These are phyloP conservation scores for Cyclura pinguis DNA, from an alignment of 2,797 vertebrate genomes.

Conservation along the genomic window DNA sequence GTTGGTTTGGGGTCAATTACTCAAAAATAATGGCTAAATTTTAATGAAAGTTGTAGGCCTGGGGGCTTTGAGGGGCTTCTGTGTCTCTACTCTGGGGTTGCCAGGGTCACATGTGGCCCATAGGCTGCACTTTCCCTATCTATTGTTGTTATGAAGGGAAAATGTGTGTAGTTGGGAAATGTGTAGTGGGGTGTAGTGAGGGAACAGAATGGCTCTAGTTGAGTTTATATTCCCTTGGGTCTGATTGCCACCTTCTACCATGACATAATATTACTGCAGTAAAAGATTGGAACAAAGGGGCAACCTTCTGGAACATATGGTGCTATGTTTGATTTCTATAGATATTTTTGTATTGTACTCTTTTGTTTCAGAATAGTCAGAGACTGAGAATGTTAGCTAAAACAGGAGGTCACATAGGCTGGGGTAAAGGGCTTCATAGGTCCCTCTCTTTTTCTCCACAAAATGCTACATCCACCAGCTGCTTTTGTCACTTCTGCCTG, in stretches of 20 bases:
- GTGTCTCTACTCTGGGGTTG: too few species aligned
- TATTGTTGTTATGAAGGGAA: not conserved
- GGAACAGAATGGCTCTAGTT: not conserved
- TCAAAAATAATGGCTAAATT: too few species aligned
- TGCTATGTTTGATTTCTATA: too few species aligned
- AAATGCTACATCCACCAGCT: not conserved
- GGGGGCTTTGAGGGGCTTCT: too few species aligned
- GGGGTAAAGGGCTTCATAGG: not conserved
- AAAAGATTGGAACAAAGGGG: not conserved
- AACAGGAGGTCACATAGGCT: not conserved
- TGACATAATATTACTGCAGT: not conserved
- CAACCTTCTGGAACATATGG: not conserved
- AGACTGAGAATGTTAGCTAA: not conserved
- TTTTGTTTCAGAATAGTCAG: not conserved
- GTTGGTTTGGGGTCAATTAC: too few species aligned
- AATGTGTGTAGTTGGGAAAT: too few species aligned
- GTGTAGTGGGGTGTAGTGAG: not conserved
- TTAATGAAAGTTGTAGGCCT: too few species aligned
- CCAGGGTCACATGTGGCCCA: too few species aligned
- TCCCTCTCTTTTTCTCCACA: not conserved
- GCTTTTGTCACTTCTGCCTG: not conserved
- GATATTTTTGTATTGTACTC: not conserved
- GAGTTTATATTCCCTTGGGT: not conserved
- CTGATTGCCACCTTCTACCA: not conserved
- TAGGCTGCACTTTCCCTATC: too few species aligned